A percentile compares a stretch with the other conserved stretches of the same genome.
Evolutionary conservation across 2,888 invertebrate genomes (phyloP).

Genomic region (Agrochola litura): DNA sequence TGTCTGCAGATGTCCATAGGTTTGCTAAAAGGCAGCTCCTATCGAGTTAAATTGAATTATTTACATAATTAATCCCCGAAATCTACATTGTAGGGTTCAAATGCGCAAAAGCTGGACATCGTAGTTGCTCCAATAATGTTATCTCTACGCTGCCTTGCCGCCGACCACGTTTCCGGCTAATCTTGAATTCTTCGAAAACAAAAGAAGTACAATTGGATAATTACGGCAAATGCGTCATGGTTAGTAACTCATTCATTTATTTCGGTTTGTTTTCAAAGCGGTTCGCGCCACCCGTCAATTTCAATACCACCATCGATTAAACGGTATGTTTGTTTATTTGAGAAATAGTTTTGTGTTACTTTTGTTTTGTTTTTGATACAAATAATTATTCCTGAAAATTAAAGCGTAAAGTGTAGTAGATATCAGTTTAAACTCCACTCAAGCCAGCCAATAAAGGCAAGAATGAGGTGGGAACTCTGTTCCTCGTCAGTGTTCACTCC

Average conservation of each 20-base stretch:
- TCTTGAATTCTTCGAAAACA: slow-evolving; percentile 43
- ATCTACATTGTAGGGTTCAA: background rate
- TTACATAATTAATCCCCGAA: background rate
- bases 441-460: too few relatives aligned
- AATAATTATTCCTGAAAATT: background rate
- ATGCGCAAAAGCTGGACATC: background rate
- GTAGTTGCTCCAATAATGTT: background rate
- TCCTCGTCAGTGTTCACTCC: too few relatives aligned
- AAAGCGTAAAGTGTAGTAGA: background rate
- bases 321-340: slow-evolving; percentile 9
- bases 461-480: too few relatives aligned
- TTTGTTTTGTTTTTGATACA: background rate
- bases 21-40: background rate
- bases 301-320: slow-evolving; percentile 26
- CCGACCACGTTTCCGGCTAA: slow-evolving; percentile 19
- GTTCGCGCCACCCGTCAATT: slow-evolving; percentile 34
- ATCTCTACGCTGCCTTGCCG: background rate
- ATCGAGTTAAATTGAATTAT: background rate
- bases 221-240: slow-evolving; percentile 33
- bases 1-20: too few relatives aligned
- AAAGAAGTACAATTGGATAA: slow-evolving; percentile 55
- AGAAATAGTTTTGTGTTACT: slow-evolving; percentile 17
- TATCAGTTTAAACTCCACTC: slow-evolving; percentile 3
- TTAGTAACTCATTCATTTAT: slow-evolving; percentile 52
- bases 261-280: slow-evolving; percentile 41